Evolutionary conservation across 1,140 invertebrate species (phyloP).

Genomic region (Anastrepha obliqua): DNA sequence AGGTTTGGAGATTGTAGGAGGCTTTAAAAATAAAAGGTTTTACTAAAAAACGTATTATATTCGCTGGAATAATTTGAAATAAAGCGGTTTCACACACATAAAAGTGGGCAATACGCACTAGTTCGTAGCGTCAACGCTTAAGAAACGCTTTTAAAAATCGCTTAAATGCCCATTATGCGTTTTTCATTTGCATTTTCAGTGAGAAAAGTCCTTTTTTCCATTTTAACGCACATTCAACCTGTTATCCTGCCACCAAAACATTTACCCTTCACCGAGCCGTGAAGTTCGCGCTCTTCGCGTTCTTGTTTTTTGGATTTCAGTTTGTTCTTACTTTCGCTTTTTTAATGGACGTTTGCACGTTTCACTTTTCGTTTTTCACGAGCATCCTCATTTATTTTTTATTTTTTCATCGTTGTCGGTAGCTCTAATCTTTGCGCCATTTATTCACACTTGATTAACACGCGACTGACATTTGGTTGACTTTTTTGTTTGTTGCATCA

Average conservation of each 20-base stretch:
- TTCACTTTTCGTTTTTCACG: conserved; percentile 58
- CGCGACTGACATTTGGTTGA: conserved; percentile 73
- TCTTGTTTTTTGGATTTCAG: conserved; percentile 7
- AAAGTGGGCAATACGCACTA: background rate
- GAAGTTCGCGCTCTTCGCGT: background rate
- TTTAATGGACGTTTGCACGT: conserved; percentile 43
- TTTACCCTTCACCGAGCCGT: background rate
- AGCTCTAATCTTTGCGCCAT: conserved; percentile 74
- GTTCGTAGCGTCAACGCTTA: background rate
- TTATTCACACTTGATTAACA: conserved; percentile 75
- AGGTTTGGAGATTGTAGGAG: background rate
- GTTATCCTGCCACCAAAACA: conserved; percentile 58
- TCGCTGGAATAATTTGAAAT: background rate
- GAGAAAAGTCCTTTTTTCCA: conserved; percentile 28
- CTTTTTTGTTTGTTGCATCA: conserved; percentile 53
- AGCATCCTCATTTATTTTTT: conserved; percentile 15
- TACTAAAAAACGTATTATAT: background rate
- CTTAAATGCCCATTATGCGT: conserved; percentile 73
- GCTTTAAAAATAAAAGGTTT: background rate
- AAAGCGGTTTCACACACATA: background rate
- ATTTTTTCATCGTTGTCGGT: conserved; percentile 56
- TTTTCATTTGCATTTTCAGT: background rate
- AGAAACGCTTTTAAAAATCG: conserved; percentile 69
- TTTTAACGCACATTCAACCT: conserved; percentile 56
- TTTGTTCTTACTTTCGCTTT: conserved; percentile 47